Evolutionary conservation across 1,140 invertebrate species (phyloP).

Genomic region (Cataglyphis hispanica): DNA sequence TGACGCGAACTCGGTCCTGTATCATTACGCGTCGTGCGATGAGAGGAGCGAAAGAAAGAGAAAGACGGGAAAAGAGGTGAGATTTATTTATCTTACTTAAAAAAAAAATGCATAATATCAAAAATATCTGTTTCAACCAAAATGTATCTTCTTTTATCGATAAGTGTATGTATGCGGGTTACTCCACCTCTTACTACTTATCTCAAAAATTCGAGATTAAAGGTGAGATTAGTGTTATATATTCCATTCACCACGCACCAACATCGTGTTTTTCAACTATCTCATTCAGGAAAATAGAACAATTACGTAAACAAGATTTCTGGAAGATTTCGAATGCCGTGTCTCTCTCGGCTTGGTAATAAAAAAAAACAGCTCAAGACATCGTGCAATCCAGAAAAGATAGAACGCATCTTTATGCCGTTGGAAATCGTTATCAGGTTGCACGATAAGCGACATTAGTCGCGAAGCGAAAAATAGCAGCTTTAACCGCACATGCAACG

Average conservation of each 20-base stretch:
- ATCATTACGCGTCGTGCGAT: conserved; percentile 35
- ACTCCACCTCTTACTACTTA: background rate
- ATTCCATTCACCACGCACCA: background rate
- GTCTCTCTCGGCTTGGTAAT: background rate
- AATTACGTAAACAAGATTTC: background rate
- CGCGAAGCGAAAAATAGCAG: conserved; percentile 12
- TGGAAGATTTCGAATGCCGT: background rate
- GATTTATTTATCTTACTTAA: conserved; percentile 21
- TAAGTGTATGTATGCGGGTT: background rate
- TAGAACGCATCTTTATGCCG: conserved; percentile 8
- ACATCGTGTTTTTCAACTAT: too few species aligned
- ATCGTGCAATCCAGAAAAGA: conserved; percentile 4
- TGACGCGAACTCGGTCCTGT: conserved; percentile 66
- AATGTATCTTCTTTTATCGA: conserved; percentile 39
- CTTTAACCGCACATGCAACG: conserved; percentile 11
- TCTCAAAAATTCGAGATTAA: background rate
- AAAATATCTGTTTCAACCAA: background rate
- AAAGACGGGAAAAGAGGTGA: background rate
- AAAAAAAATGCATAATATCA: conserved; percentile 22
- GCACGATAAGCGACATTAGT: conserved; percentile 40
- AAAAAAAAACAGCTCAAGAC: background rate
- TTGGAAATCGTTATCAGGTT: conserved; percentile 32
- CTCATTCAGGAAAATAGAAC: background rate
- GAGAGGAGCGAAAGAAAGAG: background rate
- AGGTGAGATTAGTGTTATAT: background rate